These are phyloP conservation scores for Drosophila sulfurigaster DNA, from an alignment of 1,140 invertebrate genomes.

Conservation along the genomic window DNA sequence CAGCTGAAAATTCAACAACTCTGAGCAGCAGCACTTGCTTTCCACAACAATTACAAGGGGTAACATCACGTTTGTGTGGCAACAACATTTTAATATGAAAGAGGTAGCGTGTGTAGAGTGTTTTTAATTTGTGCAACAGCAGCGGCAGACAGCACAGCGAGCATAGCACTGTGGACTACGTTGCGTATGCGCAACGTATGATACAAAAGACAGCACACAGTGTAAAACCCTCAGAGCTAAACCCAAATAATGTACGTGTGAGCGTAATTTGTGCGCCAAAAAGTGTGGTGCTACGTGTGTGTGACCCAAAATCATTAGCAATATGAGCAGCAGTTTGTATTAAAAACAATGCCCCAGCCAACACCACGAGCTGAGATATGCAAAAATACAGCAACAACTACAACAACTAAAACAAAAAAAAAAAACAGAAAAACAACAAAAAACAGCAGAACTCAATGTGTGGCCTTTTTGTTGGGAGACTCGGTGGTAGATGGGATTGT, in stretches of 20 bases:
- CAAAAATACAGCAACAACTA: conserved; percentile 44
- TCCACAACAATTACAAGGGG: conserved; percentile 63
- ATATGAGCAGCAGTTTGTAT: conserved; percentile 83
- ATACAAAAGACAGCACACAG: conserved; percentile 8
- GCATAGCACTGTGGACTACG: conserved; percentile 12
- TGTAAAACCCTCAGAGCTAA: conserved; percentile 16
- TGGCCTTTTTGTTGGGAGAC: conserved; percentile 27
- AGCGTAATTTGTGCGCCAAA: conserved; percentile 60
- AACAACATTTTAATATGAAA: conserved; percentile 74
- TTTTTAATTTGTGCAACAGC: conserved; percentile 74
- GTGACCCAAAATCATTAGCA: conserved; percentile 82
- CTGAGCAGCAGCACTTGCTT: conserved; percentile 10
- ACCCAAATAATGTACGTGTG: conserved; percentile 66
- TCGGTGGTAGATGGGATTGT: conserved; percentile 23
- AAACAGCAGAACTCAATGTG: not conserved
- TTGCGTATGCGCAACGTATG: conserved; percentile 60
- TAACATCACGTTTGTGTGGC: conserved; percentile 64
- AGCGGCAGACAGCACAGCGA: conserved; percentile 24
- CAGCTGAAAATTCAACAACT: conserved; percentile 32
- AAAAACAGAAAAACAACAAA: not conserved
- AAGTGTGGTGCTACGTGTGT: conserved; percentile 57
- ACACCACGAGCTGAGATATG: conserved; percentile 67
- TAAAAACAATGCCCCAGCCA: conserved; percentile 70
- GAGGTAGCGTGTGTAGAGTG: conserved; percentile 46
- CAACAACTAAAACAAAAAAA: conserved; percentile 9